A percentile compares a stretch with the other conserved stretches of the same genome.
These are phyloP conservation scores for Octopus bimaculoides DNA, from an alignment of 1,140 invertebrate genomes.

Conservation along the genomic window DNA sequence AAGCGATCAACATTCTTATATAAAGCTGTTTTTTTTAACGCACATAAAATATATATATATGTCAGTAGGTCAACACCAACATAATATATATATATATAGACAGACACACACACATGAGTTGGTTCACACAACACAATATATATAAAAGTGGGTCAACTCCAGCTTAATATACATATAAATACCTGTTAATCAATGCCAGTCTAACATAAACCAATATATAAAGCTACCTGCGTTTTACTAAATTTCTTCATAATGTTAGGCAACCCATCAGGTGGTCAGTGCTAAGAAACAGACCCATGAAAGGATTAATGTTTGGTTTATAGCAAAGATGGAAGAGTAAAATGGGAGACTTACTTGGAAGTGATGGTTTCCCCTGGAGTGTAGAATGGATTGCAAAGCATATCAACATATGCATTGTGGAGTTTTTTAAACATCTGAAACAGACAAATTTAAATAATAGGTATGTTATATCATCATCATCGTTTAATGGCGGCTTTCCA, in stretches of 20 bases:
- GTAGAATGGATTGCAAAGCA: slow-evolving; percentile 93
- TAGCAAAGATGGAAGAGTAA: neutral
- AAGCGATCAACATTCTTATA: too few relatives aligned
- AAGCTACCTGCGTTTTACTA: neutral
- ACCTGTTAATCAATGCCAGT: neutral
- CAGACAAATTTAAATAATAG: slow-evolving; percentile 13
- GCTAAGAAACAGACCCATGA: neutral
- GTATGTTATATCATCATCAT: too few relatives aligned
- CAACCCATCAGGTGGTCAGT: neutral
- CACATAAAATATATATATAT: too few relatives aligned
- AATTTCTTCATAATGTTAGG: neutral
- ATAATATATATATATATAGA: too few relatives aligned
- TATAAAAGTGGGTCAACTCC: too few relatives aligned
- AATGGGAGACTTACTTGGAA: slow-evolving; percentile 38
- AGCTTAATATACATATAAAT: neutral
- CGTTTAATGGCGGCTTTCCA: too few relatives aligned
- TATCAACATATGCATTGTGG: slow-evolving; percentile 86
- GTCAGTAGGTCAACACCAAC: too few relatives aligned
- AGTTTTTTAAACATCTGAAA: slow-evolving; percentile 83
- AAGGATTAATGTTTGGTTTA: neutral
- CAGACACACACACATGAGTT: too few relatives aligned
- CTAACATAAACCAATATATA: neutral
- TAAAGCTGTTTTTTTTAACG: too few relatives aligned
- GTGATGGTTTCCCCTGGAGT: slow-evolving; percentile 64
- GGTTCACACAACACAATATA: too few relatives aligned